Percentiles rank a stretch among this genome's conserved stretches.
These are phyloP conservation scores for Scaptomyza hsui DNA, from an alignment of 1,140 invertebrate genomes.

Conservation along the genomic window DNA sequence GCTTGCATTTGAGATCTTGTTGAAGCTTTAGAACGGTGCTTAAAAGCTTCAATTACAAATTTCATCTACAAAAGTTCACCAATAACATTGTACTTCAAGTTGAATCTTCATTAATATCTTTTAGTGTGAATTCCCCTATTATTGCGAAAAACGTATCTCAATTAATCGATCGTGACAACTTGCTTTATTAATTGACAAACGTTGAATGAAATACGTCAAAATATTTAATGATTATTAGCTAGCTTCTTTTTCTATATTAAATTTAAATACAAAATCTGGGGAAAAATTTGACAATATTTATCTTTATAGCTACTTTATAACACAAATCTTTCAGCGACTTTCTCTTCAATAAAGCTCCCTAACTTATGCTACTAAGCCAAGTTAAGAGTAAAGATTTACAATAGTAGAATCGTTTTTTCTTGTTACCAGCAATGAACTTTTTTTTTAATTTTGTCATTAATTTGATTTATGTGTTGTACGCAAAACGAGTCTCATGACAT, in stretches of 20 bases:
- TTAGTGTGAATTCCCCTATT: conserved; percentile 1
- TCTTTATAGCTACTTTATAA: too few relatives aligned
- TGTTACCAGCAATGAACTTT: not conserved
- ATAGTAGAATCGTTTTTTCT: not conserved
- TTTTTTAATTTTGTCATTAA: conserved; percentile 73
- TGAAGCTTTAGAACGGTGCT: not conserved
- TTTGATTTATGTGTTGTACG: conserved; percentile 71
- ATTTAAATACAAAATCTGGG: too few relatives aligned
- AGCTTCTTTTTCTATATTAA: too few relatives aligned
- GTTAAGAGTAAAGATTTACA: not conserved
- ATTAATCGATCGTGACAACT: not conserved
- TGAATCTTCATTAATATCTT: not conserved
- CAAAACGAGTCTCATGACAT: conserved; percentile 59
- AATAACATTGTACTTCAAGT: too few relatives aligned
- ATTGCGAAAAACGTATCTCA: not conserved
- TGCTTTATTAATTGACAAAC: not conserved
- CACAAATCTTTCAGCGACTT: not conserved
- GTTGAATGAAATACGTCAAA: too few relatives aligned
- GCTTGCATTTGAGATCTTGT: not conserved
- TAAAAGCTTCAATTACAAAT: not conserved
- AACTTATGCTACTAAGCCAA: not conserved
- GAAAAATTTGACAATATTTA: too few relatives aligned
- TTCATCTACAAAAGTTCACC: too few relatives aligned
- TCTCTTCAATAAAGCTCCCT: not conserved
- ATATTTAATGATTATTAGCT: too few relatives aligned